Conservation (phyloP, 1,140 invertebrate genomes). For the Ostrea denselamellosa region DNA sequence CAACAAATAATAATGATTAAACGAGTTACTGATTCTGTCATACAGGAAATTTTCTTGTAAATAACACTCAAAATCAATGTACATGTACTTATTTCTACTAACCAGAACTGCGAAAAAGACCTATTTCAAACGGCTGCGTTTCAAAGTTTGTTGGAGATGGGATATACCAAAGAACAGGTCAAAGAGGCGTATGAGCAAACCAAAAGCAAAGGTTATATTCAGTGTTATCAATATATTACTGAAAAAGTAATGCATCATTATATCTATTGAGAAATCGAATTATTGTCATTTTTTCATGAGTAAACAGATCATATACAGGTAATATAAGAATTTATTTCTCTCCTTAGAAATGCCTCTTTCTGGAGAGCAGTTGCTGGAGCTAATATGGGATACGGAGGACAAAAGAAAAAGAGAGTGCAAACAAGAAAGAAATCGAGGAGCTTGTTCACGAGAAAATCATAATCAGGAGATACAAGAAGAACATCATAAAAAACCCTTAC, state of each 20-base stretch:
- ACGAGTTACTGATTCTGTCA: too few species aligned
- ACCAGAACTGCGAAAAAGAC: neutral
- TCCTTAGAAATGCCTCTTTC: neutral
- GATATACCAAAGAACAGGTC: neutral
- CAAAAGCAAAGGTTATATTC: neutral
- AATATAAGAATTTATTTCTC: neutral
- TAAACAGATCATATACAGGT: too few species aligned
- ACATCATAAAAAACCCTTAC: neutral
- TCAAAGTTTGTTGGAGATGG: slow-evolving; percentile 15
- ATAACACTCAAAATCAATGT: neutral
- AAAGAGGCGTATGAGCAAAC: neutral
- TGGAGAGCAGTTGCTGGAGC: neutral
- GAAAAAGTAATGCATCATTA: neutral
- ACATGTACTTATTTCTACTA: neutral
- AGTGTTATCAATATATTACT: neutral
- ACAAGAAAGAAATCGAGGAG: neutral
- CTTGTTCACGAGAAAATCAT: neutral
- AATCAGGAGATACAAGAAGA: neutral
- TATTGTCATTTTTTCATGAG: too few species aligned
- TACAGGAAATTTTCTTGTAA: too few species aligned
- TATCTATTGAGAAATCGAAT: too few species aligned
- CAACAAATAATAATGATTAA: too few species aligned
- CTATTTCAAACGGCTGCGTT: neutral
- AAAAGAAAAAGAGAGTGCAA: neutral
- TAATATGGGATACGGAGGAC: neutral